phyloP scores from a whole-genome alignment of 2,888 invertebrate species.

The Chymomyza procnemis region DNA sequence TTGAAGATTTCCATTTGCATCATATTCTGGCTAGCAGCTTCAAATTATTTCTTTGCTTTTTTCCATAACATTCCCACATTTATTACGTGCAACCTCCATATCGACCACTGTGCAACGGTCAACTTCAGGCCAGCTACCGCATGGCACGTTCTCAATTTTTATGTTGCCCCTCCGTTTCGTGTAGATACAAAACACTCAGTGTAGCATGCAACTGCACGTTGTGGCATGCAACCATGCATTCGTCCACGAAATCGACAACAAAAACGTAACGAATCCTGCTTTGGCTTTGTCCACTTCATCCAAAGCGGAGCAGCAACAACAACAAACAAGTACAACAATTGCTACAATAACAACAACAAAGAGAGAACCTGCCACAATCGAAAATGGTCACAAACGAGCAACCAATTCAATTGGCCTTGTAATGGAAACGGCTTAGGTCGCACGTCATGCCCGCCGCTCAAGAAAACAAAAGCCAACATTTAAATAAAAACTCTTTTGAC shows the following conservation, averaged over 20 bases:
- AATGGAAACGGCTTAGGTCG: not conserved
- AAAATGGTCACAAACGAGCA: conserved; percentile 3
- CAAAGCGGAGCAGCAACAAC: conserved; percentile 21
- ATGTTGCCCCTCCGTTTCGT: not conserved
- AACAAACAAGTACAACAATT: conserved; percentile 13
- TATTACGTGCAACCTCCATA: not conserved
- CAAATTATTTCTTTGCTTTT: too few species aligned
- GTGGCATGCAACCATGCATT: conserved; percentile 35
- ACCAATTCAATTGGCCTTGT: conserved; percentile 4
- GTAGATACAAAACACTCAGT: conserved; percentile 47
- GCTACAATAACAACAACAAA: conserved; percentile 13
- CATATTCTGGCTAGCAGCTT: too few species aligned
- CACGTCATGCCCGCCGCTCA: not conserved
- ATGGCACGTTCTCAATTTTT: not conserved
- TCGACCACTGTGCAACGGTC: not conserved
- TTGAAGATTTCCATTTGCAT: too few species aligned
- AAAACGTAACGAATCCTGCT: conserved; percentile 18
- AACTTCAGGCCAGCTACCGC: too few species aligned
- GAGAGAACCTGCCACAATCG: conserved; percentile 11
- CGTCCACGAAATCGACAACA: conserved; percentile 58
- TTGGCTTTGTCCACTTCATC: conserved; percentile 33
- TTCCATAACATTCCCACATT: too few species aligned
- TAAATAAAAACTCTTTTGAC: not conserved
- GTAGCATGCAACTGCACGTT: conserved; percentile 46
- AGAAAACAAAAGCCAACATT: not conserved